Base-by-base conservation (phyloP, 1,140 invertebrate species). In the Philotrypesis tridentata region DNA sequence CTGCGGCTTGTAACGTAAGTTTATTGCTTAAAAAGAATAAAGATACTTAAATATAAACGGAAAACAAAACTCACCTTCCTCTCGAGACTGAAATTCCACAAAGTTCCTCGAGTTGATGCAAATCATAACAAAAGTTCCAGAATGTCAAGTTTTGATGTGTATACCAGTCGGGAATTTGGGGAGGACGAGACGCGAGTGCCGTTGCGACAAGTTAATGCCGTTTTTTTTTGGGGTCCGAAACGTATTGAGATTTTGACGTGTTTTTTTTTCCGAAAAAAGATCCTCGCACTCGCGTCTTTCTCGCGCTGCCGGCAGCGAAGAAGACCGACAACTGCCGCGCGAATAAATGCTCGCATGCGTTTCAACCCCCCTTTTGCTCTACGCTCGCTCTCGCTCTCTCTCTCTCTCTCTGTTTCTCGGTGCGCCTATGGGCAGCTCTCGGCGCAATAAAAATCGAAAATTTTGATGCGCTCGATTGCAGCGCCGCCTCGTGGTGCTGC, bases 251-350 rank as follows among this genome's bases (percentile, higher is more conserved):
- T 81, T 81, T 81, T 75, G 60, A 60, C 75, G 25, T 12, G 14
- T 14, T 40, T 70, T 14, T 40, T 70, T 37, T 55, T 65, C 61
- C 61, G 61, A 27, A 29, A 65, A 55, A 55, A 12, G 25, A 60
- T 37, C 40, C 68, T 33, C 3, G 17, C 73, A 82, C 68, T 27
- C 81, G 68, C 75, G 75, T 78, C 70, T 55, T 78, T 78, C 80
- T 77, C 75, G 68, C 81, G 75, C 81, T 82, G 75, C 81, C 81
- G 81, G 74, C 81, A 82, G 81, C 81, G 81, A 82, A 78, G 81
- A 82, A 82, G 74, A 82, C 81, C 75, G 55, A 82, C 75, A 73
- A 82, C 81, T 78, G 81, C 27, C 68, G 60, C 70, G 55, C 70
- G 73, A 74, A 74, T 74, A 67, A 80, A 55, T 67, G 73, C 23